Evolutionary conservation across 2,888 invertebrate genomes (phyloP), one percentile per base, ranked within the genome.

Genomic region (Idaea dimidiata): DNA sequence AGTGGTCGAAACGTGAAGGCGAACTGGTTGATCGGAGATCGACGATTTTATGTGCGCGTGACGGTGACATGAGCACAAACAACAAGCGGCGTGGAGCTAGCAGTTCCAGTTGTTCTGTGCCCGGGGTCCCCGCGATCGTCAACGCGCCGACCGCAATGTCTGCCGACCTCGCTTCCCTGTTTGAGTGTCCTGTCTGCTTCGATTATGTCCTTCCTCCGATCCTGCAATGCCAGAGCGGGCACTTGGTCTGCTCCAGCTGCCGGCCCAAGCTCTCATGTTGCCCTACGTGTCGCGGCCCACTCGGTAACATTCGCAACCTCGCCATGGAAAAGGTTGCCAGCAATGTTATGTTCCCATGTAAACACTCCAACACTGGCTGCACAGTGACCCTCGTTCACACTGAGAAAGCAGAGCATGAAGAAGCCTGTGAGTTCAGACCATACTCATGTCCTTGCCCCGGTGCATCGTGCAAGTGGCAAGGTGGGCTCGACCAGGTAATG

Each of bases 391-490:
- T 99, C 17, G 96, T 98, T 31, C 97, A 99, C 85, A 98, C 98
- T n/a, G 99, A 99, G 78, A 99, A 99, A 88, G 96, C 97, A 8
- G 99, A 99, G 80, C 99, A 99, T 83, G 99, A 99, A 91, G 99
- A 99, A 89, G 95, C 96, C 5, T 99, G 99, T 86, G 99, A 99
- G 93, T 99, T 96, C 93, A 96, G 99, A 85, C 99, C 99, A 0
- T 99, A 99, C 87, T 96, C 97, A 70, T 99, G 99, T 87, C 99
- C 99, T 32, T 99, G 99, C 84, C 99, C 99, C n/a, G 99, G 99
- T 56, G 98, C 99, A 33, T 98, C 98, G 0, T 99, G 99, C 91
- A 99, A 99, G 84, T 99, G 99, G 99, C 98, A 99, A 86, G 99
- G 99, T 53, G 97, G 98, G 56, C 93, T 99, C 53, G 99, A 99